Evolutionary conservation across 2,113 vertebrate genomes (phyloP).

Genomic region (Danionella cerebrum): DNA sequence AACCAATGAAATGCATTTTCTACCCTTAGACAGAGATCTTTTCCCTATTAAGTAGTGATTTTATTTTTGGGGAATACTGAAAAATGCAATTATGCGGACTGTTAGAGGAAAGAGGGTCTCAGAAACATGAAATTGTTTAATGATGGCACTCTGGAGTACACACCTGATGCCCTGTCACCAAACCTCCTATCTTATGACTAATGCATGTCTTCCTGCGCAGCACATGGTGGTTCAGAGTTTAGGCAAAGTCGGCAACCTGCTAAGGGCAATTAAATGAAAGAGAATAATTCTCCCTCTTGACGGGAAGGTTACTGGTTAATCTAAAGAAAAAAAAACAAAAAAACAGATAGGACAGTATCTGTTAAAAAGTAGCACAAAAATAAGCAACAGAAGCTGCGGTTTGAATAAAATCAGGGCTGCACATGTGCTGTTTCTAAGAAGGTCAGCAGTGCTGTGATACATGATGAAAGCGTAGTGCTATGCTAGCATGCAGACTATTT

Average conservation of each 20-base stretch:
- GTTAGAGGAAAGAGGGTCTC: background rate
- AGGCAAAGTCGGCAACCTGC: constrained; percentile 7
- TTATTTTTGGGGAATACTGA: background rate
- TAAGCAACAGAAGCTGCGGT: background rate
- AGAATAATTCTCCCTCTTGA: constrained; percentile 8
- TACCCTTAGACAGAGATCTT: background rate
- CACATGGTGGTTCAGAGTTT: background rate
- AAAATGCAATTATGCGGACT: background rate
- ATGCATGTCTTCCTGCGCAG: constrained; percentile 16
- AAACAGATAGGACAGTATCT: constrained; percentile 11
- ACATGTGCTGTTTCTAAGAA: background rate
- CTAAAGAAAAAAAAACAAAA: constrained; percentile 1
- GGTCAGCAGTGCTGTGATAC: background rate
- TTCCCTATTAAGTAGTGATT: background rate
- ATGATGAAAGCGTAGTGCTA: background rate
- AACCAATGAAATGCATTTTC: background rate
- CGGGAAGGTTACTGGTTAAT: background rate
- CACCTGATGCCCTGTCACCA: background rate
- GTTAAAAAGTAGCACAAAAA: background rate
- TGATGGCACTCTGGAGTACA: background rate
- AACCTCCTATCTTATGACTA: constrained; percentile 14
- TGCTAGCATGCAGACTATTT: background rate
- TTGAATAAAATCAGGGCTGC: background rate
- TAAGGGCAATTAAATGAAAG: constrained; percentile 9
- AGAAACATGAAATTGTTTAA: background rate